phyloP scores from a whole-genome alignment of 2,113 vertebrate genomes.

The Hippocampus guttulatus region DNA sequence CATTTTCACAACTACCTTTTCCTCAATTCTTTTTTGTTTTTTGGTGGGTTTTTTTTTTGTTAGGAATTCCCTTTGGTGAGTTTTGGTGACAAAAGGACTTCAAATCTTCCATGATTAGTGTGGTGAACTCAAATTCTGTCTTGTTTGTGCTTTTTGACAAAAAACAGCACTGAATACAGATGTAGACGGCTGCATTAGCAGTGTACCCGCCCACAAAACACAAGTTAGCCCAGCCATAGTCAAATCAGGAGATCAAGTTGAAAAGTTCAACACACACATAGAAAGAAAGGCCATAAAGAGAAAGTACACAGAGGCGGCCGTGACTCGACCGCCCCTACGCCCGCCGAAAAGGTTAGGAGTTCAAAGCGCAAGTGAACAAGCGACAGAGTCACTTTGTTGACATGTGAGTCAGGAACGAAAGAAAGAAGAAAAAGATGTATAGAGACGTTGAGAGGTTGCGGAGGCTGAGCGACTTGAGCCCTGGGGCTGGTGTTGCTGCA shows the following conservation, averaged over 20 bases:
- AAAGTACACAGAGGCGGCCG: not conserved
- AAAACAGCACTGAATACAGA: not conserved
- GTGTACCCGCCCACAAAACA: not conserved
- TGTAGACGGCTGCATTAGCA: not conserved
- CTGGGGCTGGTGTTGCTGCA: conserved; percentile 37
- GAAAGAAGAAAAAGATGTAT: conserved; percentile 22
- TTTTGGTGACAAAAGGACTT: not conserved
- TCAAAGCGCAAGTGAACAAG: conserved; percentile 40
- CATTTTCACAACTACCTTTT: not conserved
- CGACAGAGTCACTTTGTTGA: conserved; percentile 38
- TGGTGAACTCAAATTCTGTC: not conserved
- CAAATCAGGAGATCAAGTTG: conserved; percentile 20
- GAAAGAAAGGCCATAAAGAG: conserved; percentile 1
- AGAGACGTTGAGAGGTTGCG: conserved; percentile 43
- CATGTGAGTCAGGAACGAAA: conserved; percentile 5
- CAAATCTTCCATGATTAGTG: not conserved
- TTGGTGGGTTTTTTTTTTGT: not conserved
- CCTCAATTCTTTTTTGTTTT: not conserved
- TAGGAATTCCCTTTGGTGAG: not conserved
- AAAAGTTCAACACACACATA: conserved; percentile 13
- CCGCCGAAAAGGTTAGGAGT: conserved; percentile 38
- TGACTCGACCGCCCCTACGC: conserved; percentile 10
- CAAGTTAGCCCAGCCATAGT: not conserved
- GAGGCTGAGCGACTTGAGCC: conserved; percentile 37
- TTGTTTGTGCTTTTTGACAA: not conserved